Evolutionary conservation across 2,888 invertebrate genomes (phyloP).

Genomic region (Drosophila incognita): DNA sequence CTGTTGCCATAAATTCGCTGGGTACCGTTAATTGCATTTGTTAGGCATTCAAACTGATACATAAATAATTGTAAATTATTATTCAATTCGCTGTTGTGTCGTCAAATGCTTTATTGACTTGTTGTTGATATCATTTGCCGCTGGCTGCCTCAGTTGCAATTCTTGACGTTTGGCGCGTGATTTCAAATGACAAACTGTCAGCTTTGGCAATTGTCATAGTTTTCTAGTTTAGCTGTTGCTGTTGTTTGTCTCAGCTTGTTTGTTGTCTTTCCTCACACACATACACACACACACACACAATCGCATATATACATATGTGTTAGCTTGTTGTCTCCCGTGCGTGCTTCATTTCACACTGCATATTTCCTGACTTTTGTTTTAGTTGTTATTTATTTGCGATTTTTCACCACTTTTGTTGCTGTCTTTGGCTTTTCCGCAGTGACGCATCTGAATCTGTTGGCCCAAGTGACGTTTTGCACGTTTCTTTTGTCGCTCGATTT

Average conservation of each 20-base stretch:
- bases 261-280: conserved; percentile 33
- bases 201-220: conserved; percentile 61
- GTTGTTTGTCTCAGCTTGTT: conserved; percentile 35
- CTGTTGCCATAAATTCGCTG: conserved; percentile 36
- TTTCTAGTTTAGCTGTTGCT: conserved; percentile 19
- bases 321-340: conserved; percentile 41
- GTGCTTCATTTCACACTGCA: conserved; percentile 49
- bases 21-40: conserved; percentile 51
- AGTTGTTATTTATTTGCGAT: neutral
- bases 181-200: conserved; percentile 74
- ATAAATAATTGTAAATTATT: conserved; percentile 60
- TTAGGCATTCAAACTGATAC: conserved; percentile 32
- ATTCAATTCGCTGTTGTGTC: conserved; percentile 45
- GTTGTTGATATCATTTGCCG: conserved; percentile 40
- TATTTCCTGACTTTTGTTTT: conserved; percentile 55
- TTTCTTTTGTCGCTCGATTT: conserved; percentile 66
- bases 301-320: neutral
- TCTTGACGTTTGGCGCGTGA: conserved; percentile 70
- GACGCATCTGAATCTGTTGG: conserved; percentile 56
- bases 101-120: conserved; percentile 61
- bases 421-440: conserved; percentile 60
- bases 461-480: conserved; percentile 73
- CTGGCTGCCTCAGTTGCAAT: conserved; percentile 29
- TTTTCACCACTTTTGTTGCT: conserved; percentile 36
- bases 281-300: conserved; percentile 6